Evolutionary conservation across 2,888 invertebrate genomes (phyloP).

Genomic region (Terebella lapidaria): DNA sequence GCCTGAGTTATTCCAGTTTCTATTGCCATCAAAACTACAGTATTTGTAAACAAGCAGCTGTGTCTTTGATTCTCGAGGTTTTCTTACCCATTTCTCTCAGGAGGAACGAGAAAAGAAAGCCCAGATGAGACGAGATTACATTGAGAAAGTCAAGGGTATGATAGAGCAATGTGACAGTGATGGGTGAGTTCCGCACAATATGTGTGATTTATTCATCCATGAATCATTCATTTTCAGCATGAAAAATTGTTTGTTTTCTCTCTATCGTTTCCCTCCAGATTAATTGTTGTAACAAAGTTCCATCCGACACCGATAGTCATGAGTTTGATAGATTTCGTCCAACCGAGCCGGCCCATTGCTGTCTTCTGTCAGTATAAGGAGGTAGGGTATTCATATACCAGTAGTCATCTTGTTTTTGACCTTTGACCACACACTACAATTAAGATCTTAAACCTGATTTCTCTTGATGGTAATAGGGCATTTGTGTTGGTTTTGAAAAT

Average conservation of each 20-base stretch:
- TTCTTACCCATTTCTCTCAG: no score
- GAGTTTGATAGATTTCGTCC: conserved; percentile 71
- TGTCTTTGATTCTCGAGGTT: no score
- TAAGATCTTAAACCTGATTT: no score
- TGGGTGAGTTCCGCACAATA: background rate
- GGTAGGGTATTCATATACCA: conserved; percentile 32
- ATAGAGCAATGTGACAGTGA: background rate
- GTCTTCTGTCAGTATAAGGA: conserved; percentile 77
- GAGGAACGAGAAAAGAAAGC: background rate
- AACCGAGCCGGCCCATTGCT: conserved; percentile 77
- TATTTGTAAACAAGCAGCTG: no score
- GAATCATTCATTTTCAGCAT: background rate
- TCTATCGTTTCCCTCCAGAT: no score
- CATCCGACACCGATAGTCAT: conserved; percentile 77
- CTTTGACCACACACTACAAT: no score
- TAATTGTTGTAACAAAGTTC: conserved; percentile 71
- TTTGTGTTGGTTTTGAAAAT: no score
- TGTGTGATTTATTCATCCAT: background rate
- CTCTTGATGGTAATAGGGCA: no score
- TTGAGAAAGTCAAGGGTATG: background rate
- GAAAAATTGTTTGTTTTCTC: background rate
- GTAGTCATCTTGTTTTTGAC: background rate
- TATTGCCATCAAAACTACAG: no score
- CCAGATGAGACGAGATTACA: background rate
- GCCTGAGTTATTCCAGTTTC: no score